Conservation (phyloP, 64 coral and sea anemone genomes). For the Dendronephthya gigantea region DNA sequence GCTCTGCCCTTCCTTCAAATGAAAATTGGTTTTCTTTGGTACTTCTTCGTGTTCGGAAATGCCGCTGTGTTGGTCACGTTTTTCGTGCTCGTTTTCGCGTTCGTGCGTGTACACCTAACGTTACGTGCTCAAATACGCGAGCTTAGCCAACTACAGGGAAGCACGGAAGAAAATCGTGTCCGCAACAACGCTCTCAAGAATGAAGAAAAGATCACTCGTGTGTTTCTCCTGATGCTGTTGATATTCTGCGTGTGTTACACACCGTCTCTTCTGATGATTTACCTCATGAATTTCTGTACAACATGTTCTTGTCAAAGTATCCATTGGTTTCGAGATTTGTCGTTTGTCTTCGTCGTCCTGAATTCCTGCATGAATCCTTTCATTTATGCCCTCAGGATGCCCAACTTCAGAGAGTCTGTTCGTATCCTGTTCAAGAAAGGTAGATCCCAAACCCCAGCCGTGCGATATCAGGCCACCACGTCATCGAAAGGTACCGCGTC, state of each 20-base stretch:
- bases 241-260: constrained; percentile 44
- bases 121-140: constrained; percentile 14
- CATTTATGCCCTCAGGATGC: constrained; percentile 72
- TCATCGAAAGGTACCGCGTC: no score
- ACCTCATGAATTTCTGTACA: constrained; percentile 77
- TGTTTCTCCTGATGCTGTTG: constrained; percentile 49
- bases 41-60: constrained; percentile 61
- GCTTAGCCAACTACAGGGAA: constrained; percentile 18
- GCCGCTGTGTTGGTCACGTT: constrained; percentile 40
- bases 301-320: constrained; percentile 63
- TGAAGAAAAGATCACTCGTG: constrained; percentile 37
- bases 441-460: background rate
- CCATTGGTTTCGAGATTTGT: constrained; percentile 82
- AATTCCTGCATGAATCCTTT: constrained; percentile 77
- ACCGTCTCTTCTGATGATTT: constrained; percentile 68
- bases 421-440: background rate
- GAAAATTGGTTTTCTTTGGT: constrained; percentile 40
- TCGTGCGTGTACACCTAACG: constrained; percentile 39
- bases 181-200: constrained; percentile 17
- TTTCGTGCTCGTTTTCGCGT: constrained; percentile 33
- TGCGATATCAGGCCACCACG: no score
- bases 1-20: constrained; percentile 36
- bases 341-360: constrained; percentile 55
- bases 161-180: background rate
- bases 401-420: constrained; percentile 47